Conservation (phyloP, 2,113 vertebrate genomes). For the Hemiprocne comata region DNA sequence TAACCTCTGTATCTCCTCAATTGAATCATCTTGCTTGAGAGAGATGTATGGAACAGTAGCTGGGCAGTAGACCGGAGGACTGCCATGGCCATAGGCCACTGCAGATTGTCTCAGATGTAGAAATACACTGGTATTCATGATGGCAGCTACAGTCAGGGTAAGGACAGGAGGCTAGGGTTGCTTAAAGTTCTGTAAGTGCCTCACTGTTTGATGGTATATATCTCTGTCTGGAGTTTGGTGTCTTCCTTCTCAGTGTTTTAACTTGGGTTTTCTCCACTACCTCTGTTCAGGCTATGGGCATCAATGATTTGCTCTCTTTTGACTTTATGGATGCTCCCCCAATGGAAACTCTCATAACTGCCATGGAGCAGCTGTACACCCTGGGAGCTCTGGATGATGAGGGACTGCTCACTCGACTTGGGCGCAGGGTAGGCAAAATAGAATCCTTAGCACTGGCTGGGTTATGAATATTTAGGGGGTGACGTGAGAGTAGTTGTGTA, state of each 20-base stretch:
- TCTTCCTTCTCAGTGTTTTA: background rate
- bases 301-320: conserved; percentile 97
- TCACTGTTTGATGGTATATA: rapidly evolving
- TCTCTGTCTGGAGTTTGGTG: background rate
- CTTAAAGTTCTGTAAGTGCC: background rate
- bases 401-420: conserved; percentile 92
- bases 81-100: background rate
- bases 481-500: background rate
- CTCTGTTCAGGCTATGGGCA: conserved; percentile 91
- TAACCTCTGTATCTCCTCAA: rapidly evolving
- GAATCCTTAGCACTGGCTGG: background rate
- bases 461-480: background rate
- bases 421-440: conserved; percentile 84
- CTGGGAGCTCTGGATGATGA: conserved; percentile 96
- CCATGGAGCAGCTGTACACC: conserved; percentile 98
- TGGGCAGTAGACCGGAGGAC: background rate
- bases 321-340: conserved; percentile 99
- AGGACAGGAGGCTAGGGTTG: rapidly evolving
- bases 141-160: background rate
- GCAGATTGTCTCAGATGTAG: background rate
- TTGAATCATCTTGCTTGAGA: background rate
- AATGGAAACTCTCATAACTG: conserved; percentile 98
- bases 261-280: background rate
- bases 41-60: background rate
- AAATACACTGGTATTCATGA: rapidly evolving